Conservation (phyloP, 1,140 invertebrate species). For the Linepithema humile region DNA sequence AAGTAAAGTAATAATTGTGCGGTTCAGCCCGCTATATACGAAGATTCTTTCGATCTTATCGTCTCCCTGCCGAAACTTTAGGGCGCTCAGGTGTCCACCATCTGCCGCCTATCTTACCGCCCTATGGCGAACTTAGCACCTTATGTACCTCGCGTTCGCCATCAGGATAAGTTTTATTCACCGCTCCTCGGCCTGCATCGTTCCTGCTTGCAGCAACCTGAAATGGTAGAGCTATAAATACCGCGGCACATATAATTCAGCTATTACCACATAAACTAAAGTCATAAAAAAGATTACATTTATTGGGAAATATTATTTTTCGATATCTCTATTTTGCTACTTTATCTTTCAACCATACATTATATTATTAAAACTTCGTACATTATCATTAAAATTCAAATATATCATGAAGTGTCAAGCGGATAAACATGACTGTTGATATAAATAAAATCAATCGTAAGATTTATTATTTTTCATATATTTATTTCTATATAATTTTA, state of each 20-base stretch:
- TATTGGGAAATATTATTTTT: not conserved
- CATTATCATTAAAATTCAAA: not conserved
- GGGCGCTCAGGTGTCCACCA: slow-evolving; percentile 65
- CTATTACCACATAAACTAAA: not conserved
- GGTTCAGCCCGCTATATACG: not conserved
- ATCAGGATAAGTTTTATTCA: not conserved
- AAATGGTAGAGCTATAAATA: slow-evolving; percentile 22
- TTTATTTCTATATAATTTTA: not conserved
- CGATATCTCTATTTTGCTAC: not conserved
- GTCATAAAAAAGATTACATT: not conserved
- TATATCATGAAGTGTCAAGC: not conserved
- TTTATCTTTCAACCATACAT: not conserved
- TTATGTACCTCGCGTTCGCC: slow-evolving; percentile 34
- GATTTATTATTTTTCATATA: not conserved
- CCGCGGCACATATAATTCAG: not conserved
- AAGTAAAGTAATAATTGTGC: slow-evolving; percentile 21
- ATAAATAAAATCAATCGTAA: not conserved
- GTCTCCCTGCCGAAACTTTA: not conserved
- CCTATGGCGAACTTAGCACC: slow-evolving; percentile 52
- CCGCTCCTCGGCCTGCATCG: not conserved
- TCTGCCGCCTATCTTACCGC: slow-evolving; percentile 59
- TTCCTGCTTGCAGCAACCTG: not conserved
- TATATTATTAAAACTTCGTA: too few relatives aligned
- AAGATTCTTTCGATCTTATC: slow-evolving; percentile 55
- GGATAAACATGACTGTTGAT: not conserved